These are phyloP conservation scores for Tineola bisselliella DNA, from an alignment of 2,888 invertebrate genomes.

Conservation along the genomic window DNA sequence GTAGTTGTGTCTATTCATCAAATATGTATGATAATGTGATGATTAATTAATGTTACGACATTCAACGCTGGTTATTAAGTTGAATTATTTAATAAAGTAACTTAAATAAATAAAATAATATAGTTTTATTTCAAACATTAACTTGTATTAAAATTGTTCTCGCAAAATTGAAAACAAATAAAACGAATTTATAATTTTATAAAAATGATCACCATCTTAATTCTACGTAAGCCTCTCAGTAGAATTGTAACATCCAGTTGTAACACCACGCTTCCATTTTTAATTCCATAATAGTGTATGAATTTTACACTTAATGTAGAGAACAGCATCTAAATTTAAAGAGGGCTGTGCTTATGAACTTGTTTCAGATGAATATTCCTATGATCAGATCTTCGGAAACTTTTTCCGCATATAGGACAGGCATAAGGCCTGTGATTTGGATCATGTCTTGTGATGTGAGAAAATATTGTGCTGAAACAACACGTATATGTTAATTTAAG, in stretches of 20 bases:
- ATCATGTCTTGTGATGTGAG: conserved; percentile 1
- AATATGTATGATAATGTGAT: conserved; percentile 43
- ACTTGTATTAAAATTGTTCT: not conserved
- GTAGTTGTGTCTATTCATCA: not conserved
- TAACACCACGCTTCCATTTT: no score
- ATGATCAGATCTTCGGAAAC: not conserved
- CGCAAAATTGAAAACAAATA: no score
- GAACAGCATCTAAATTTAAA: no score
- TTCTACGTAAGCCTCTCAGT: no score
- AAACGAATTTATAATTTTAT: no score
- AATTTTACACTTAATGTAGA: no score
- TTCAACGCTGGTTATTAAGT: conserved; percentile 64
- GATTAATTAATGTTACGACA: conserved; percentile 50
- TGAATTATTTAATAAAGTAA: conserved; percentile 66
- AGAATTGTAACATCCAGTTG: no score
- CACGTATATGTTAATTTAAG: no score
- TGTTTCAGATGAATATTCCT: not conserved
- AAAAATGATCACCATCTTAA: no score
- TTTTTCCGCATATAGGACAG: not conserved
- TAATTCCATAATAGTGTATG: no score
- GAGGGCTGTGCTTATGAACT: no score
- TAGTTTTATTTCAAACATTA: not conserved
- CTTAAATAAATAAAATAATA: no score
- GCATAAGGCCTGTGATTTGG: not conserved
- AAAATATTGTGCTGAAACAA: not conserved